Conservation (phyloP, 2,797 vertebrate species). For the Parauchenoglanis ngamensis region DNA sequence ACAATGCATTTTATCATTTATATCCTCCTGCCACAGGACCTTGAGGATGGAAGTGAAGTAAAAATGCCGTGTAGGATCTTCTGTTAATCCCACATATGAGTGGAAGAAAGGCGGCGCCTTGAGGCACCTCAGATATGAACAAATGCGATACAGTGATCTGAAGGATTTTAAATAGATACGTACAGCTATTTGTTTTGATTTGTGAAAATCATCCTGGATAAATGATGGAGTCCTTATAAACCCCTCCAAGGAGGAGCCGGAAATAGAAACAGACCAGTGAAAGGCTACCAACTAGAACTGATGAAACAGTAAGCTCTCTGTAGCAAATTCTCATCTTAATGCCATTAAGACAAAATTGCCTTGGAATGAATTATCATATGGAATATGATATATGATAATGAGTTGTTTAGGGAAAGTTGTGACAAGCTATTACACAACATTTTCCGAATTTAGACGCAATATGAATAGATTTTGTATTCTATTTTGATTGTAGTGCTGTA, state of each 20-base stretch:
- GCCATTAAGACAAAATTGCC: not conserved
- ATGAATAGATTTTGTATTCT: not conserved
- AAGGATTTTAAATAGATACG: not conserved
- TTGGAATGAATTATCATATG: constrained; percentile 1
- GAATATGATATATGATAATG: not conserved
- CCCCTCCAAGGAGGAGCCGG: not conserved
- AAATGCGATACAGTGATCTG: not conserved
- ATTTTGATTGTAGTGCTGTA: too few relatives aligned
- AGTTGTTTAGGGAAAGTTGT: not conserved
- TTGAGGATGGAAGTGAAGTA: too few relatives aligned
- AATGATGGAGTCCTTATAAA: not conserved
- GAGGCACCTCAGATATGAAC: not conserved
- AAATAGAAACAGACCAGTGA: constrained; percentile 1
- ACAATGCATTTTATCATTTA: not conserved
- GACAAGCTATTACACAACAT: not conserved
- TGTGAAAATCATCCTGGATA: not conserved
- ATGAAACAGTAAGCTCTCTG: not conserved
- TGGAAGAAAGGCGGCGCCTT: too few relatives aligned
- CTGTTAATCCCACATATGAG: too few relatives aligned
- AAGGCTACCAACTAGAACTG: not conserved
- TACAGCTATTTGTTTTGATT: not conserved
- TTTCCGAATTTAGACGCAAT: not conserved
- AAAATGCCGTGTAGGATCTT: not conserved
- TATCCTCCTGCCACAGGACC: not conserved
- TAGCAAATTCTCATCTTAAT: not conserved